Evolutionary conservation across 2,113 vertebrate species (phyloP).

Genomic region (Xenopus tropicalis): DNA sequence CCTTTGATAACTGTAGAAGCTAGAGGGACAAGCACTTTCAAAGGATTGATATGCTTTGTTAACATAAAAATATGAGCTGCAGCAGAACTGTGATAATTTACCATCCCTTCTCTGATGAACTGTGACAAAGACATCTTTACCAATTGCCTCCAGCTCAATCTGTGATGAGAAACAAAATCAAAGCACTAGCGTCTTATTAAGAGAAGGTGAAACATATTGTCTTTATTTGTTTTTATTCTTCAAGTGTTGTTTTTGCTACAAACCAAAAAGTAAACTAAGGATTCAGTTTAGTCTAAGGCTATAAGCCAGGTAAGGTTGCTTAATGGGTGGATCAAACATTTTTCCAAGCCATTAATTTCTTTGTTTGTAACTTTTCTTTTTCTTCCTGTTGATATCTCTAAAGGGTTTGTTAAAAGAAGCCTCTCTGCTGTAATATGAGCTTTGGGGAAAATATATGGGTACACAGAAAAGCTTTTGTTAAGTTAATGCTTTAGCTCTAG

Average conservation of each 20-base stretch:
- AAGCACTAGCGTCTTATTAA: background rate
- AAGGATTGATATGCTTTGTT: conserved; percentile 23
- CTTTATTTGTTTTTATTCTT: background rate
- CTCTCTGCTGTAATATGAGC: too few species aligned
- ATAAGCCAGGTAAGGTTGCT: too few species aligned
- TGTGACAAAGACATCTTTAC: background rate
- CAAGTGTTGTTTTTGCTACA: background rate
- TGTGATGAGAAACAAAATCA: background rate
- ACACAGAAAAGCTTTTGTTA: too few species aligned
- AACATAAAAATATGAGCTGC: conserved; percentile 21
- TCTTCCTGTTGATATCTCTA: too few species aligned
- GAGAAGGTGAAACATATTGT: background rate
- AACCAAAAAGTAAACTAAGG: too few species aligned
- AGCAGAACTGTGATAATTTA: background rate
- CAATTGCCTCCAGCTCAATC: background rate
- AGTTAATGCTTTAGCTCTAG: too few species aligned
- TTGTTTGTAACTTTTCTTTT: too few species aligned
- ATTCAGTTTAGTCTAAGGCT: too few species aligned
- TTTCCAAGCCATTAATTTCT: too few species aligned
- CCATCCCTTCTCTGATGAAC: background rate
- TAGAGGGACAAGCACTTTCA: background rate
- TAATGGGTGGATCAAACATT: too few species aligned
- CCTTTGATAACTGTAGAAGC: conserved; percentile 5
- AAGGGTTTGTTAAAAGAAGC: too few species aligned
- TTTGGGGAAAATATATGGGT: too few species aligned